Conservation (phyloP, 2,113 vertebrate genomes). For the Amphiprion ocellaris region DNA sequence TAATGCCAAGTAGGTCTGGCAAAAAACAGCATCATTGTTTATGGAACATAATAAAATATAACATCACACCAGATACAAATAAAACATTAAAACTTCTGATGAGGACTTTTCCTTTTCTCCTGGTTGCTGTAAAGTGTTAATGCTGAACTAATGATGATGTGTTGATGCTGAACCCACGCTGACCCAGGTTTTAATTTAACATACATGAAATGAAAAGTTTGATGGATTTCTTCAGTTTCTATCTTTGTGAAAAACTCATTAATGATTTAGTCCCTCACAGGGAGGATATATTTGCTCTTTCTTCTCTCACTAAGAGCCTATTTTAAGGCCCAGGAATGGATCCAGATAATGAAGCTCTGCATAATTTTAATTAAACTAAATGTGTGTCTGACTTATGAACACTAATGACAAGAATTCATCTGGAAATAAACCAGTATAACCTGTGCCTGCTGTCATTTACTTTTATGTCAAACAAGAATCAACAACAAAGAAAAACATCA, state of each 20-base stretch:
- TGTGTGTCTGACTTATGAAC: not conserved
- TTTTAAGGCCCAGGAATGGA: not conserved
- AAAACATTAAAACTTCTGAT: not conserved
- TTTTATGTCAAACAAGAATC: constrained; percentile 14
- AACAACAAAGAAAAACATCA: constrained; percentile 20
- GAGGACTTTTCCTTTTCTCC: not conserved
- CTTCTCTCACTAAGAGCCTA: not conserved
- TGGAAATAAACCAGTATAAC: not conserved
- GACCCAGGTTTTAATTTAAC: not conserved
- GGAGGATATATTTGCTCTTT: constrained; percentile 17
- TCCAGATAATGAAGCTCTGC: constrained; percentile 9
- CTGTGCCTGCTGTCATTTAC: not conserved
- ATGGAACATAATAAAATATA: not conserved
- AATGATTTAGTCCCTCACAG: not conserved
- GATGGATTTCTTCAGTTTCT: not conserved
- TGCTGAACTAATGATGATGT: not conserved
- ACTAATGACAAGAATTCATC: not conserved
- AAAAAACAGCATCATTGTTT: not conserved
- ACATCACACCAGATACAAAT: constrained; percentile 17
- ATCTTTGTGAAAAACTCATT: constrained; percentile 4
- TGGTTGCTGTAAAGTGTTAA: not conserved
- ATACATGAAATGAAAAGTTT: not conserved
- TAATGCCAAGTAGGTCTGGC: not conserved
- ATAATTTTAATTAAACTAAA: constrained; percentile 8
- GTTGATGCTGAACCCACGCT: not conserved